These are phyloP conservation scores for Lates japonicus DNA, from an alignment of 2,797 vertebrate genomes.

Conservation along the genomic window DNA sequence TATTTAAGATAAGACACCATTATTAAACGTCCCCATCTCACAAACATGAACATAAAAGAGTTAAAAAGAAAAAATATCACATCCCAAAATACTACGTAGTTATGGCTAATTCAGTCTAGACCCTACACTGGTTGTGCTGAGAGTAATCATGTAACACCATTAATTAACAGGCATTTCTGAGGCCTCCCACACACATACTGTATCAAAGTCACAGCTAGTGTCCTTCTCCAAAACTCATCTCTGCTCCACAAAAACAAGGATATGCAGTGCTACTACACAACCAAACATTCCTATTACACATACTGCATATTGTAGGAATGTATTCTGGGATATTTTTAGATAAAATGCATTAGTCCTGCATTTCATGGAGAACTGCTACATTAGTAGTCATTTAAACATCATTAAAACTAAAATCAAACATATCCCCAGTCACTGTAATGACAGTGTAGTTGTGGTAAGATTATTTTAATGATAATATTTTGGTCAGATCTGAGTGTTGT, in stretches of 20 bases:
- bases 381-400: background rate
- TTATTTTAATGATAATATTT: constrained; percentile 26
- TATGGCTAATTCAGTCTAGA: constrained; percentile 62
- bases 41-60: background rate
- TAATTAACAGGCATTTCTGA: constrained; percentile 82
- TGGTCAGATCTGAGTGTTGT: constrained; percentile 17
- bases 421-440: background rate
- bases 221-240: constrained; percentile 74
- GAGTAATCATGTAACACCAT: constrained; percentile 77
- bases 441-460: background rate
- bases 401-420: background rate
- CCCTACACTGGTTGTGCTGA: constrained; percentile 60
- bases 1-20: background rate
- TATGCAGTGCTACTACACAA: constrained; percentile 64
- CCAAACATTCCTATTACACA: constrained; percentile 29
- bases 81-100: constrained; percentile 60
- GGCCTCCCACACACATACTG: constrained; percentile 84
- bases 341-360: background rate
- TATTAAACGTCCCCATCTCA: constrained; percentile 6
- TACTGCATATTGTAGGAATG: constrained; percentile 12
- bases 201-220: constrained; percentile 80
- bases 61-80: constrained; percentile 22
- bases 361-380: constrained; percentile 12
- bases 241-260: constrained; percentile 58
- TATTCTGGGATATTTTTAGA: constrained; percentile 31